Conservation (phyloP, 2,797 vertebrate species). For the Eremophila alpestris region DNA sequence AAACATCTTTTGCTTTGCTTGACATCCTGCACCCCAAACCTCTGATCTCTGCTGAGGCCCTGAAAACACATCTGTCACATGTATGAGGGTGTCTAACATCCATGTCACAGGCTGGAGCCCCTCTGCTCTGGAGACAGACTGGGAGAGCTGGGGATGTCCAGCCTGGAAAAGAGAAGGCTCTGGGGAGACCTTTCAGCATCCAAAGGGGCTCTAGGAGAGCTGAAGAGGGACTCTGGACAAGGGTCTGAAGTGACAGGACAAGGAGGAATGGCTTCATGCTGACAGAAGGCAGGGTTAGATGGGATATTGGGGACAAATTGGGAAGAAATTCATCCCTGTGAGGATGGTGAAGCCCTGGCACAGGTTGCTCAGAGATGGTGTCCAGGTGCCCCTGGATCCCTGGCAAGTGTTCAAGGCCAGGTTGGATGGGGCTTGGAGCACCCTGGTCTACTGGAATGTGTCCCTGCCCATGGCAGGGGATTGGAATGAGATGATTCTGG, state of each 20-base stretch:
- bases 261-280: neutral
- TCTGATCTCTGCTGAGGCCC: neutral
- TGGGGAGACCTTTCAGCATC: neutral
- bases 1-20: neutral
- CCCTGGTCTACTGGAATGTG: neutral
- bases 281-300: neutral
- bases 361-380: neutral
- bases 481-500: neutral
- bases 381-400: neutral
- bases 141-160: neutral
- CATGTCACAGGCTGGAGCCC: neutral
- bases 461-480: neutral
- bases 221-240: neutral
- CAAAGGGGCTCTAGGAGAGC: neutral
- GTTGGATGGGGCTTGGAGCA: neutral
- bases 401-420: neutral
- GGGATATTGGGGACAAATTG: neutral
- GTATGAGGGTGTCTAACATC: neutral
- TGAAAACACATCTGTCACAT: rapidly evolving
- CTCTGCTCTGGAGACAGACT: neutral
- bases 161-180: neutral
- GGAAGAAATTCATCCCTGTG: neutral
- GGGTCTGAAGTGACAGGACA: neutral
- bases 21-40: neutral
- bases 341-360: neutral